Conservation (phyloP, 2,113 vertebrate genomes). For the Glaucidium brasilianum region DNA sequence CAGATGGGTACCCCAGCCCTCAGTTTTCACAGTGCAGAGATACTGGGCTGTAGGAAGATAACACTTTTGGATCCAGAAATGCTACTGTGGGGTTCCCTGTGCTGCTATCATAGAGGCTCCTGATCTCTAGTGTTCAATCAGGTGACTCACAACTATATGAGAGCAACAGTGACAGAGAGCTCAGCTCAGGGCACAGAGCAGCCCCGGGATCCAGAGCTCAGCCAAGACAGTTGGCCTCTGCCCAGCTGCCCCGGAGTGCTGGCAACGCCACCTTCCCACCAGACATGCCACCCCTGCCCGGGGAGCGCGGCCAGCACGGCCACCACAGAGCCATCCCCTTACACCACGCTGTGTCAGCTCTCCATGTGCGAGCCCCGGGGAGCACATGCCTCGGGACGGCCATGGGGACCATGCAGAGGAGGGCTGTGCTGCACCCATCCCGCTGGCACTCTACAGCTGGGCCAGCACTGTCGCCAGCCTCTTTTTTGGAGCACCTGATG, state of each 20-base stretch:
- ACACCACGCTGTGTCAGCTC: not conserved
- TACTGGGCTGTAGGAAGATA: not conserved
- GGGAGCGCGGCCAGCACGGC: not conserved
- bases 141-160: not conserved
- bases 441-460: not conserved
- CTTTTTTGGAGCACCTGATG: not conserved
- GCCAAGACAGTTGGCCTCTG: not conserved
- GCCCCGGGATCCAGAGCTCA: not conserved
- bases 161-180: not conserved
- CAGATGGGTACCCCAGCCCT: not conserved
- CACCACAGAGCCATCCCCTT: rapidly evolving
- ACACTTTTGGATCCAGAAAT: not conserved
- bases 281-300: rapidly evolving
- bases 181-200: not conserved
- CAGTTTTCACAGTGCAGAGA: not conserved
- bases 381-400: not conserved
- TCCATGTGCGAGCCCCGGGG: rapidly evolving
- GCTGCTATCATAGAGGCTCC: not conserved
- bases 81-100: not conserved
- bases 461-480: not conserved
- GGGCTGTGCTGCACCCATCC: not conserved
- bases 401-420: not conserved
- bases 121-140: not conserved
- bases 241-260: not conserved
- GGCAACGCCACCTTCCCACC: not conserved